Evolutionary conservation across 2,797 vertebrate genomes (phyloP).

Genomic region (Artibeus jamaicensis): DNA sequence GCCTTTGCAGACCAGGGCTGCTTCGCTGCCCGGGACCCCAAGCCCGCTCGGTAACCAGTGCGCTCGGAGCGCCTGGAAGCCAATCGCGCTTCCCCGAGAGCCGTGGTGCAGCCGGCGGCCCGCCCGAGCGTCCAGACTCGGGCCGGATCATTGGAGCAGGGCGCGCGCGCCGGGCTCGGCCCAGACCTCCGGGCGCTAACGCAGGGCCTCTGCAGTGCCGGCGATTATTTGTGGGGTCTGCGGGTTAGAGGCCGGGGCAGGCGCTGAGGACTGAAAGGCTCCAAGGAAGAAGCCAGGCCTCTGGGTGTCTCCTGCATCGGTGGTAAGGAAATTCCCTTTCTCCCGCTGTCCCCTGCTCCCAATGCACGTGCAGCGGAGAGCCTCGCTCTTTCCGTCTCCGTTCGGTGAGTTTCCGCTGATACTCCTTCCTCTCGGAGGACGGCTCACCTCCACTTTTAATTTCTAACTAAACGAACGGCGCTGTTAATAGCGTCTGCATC

Average conservation of each 20-base stretch:
- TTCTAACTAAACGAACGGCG: neutral
- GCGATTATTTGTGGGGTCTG: rapidly evolving
- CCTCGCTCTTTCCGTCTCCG: rapidly evolving
- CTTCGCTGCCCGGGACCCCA: neutral
- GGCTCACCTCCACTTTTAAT: neutral
- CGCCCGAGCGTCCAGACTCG: neutral
- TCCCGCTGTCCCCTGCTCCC: neutral
- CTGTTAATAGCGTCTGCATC: neutral
- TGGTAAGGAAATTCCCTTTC: neutral
- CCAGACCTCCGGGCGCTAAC: neutral
- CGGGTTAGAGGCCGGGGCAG: neutral
- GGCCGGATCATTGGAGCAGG: no score
- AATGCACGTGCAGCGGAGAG: rapidly evolving
- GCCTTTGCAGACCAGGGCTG: rapidly evolving
- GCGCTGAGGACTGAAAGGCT: neutral
- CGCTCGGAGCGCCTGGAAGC: rapidly evolving
- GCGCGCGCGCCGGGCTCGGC: rapidly evolving
- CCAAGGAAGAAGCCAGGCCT: neutral
- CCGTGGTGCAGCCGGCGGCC: rapidly evolving
- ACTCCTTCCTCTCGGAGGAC: neutral
- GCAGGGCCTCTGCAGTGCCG: neutral
- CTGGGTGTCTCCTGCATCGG: neutral
- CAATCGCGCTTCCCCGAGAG: neutral
- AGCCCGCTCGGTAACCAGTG: rapidly evolving
- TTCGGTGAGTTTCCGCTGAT: neutral